A percentile compares a stretch with the other conserved stretches of the same genome.
Evolutionary conservation across 2,888 invertebrate genomes (phyloP).

Genomic region (Melanchra persicariae): DNA sequence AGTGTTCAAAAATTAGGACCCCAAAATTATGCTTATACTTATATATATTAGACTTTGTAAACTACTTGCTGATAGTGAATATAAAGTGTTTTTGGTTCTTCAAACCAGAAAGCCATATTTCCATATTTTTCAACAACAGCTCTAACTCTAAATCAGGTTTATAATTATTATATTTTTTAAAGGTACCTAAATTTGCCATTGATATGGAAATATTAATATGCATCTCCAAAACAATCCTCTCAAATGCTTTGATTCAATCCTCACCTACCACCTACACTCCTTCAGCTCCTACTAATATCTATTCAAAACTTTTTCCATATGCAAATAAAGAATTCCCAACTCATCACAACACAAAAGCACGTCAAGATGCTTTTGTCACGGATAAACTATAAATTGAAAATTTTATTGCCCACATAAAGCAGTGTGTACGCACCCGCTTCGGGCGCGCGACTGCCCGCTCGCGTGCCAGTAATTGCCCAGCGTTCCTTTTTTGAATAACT

Average conservation of each 20-base stretch:
- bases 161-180: too few species aligned
- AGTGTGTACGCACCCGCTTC: slow-evolving; percentile 77
- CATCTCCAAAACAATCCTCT: neutral
- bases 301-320: too few species aligned
- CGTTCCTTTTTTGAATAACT: slow-evolving; percentile 90
- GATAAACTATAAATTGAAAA: slow-evolving; percentile 57
- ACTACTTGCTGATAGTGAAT: neutral
- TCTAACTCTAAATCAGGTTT: neutral
- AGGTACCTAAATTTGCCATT: too few species aligned
- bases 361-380: slow-evolving; percentile 21
- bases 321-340: slow-evolving; percentile 6
- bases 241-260: neutral
- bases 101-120: neutral
- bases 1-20: neutral
- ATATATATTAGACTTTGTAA: neutral
- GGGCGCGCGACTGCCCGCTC: slow-evolving; percentile 89
- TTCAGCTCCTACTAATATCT: neutral
- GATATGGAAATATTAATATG: too few species aligned
- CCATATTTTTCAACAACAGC: neutral
- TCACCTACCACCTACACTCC: neutral
- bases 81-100: neutral
- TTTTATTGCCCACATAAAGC: slow-evolving; percentile 59
- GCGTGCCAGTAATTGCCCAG: slow-evolving; percentile 90
- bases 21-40: neutral
- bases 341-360: slow-evolving; percentile 8